phyloP scores from a whole-genome alignment of 2,113 vertebrate genomes.

The Mionectes macconnelli region DNA sequence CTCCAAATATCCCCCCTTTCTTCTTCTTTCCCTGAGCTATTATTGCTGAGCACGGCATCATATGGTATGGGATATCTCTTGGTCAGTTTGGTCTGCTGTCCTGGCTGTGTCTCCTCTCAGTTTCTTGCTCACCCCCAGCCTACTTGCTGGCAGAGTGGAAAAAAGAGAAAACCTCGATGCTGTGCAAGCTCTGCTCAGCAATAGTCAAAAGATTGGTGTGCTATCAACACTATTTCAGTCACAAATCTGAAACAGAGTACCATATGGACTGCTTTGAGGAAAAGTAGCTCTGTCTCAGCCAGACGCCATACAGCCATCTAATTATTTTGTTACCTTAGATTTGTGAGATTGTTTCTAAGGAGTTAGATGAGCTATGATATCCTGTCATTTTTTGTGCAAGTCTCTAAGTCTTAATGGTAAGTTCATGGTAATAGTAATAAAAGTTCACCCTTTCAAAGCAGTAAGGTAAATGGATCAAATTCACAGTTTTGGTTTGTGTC shows the following conservation, averaged over 20 bases:
- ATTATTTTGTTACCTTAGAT: slow-evolving; percentile 9
- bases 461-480: not conserved
- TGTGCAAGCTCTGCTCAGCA: not conserved
- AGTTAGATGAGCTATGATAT: not conserved
- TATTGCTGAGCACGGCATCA: not conserved
- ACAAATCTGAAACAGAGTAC: not conserved
- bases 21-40: not conserved
- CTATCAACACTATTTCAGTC: not conserved
- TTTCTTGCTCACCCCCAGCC: not conserved
- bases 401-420: not conserved
- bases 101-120: not conserved
- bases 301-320: not conserved
- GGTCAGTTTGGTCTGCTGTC: not conserved
- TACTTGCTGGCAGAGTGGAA: not conserved
- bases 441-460: not conserved
- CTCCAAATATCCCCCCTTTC: not conserved
- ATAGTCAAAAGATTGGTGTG: not conserved
- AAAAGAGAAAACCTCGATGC: accelerated
- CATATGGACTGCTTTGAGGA: not conserved
- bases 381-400: not conserved
- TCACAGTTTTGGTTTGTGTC: not conserved
- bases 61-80: not conserved
- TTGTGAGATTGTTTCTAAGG: not conserved
- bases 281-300: not conserved
- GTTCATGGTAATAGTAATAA: not conserved